phyloP scores from a whole-genome alignment of 2,113 vertebrate species.

The Tetrao urogallus region DNA sequence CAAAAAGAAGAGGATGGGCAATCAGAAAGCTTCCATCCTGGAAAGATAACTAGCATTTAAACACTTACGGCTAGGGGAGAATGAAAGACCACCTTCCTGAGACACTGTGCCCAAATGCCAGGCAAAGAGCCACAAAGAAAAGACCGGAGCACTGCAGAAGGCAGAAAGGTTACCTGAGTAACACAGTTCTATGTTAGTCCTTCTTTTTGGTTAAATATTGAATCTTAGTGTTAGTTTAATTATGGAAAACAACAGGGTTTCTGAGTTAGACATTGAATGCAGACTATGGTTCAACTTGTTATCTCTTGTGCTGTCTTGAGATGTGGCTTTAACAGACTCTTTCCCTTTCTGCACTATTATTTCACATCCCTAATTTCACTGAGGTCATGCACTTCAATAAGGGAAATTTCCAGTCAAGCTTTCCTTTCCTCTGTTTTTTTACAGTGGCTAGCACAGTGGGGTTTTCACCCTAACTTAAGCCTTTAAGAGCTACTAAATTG shows the following conservation, averaged over 20 bases:
- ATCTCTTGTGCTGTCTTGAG: background rate
- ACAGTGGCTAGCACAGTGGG: background rate
- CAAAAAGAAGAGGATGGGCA: background rate
- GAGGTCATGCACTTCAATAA: background rate
- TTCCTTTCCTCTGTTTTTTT: background rate
- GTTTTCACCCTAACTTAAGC: background rate
- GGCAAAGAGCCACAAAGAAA: background rate
- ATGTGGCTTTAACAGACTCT: background rate
- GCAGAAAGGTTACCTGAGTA: background rate
- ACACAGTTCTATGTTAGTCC: background rate
- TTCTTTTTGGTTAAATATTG: background rate
- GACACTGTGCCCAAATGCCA: background rate
- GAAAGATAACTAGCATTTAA: background rate
- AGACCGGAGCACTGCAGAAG: background rate
- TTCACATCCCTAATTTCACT: background rate
- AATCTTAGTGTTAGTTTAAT: background rate
- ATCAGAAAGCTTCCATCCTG: background rate
- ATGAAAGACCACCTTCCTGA: background rate
- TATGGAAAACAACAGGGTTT: background rate
- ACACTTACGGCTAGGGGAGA: background rate
- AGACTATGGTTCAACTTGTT: background rate
- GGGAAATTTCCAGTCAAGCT: background rate
- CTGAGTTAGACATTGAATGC: background rate
- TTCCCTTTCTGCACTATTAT: background rate
- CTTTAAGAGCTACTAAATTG: background rate